Percentiles rank a stretch among this genome's conserved stretches.
Conservation (phyloP, 1,140 invertebrate species). For the Cataglyphis hispanica region DNA sequence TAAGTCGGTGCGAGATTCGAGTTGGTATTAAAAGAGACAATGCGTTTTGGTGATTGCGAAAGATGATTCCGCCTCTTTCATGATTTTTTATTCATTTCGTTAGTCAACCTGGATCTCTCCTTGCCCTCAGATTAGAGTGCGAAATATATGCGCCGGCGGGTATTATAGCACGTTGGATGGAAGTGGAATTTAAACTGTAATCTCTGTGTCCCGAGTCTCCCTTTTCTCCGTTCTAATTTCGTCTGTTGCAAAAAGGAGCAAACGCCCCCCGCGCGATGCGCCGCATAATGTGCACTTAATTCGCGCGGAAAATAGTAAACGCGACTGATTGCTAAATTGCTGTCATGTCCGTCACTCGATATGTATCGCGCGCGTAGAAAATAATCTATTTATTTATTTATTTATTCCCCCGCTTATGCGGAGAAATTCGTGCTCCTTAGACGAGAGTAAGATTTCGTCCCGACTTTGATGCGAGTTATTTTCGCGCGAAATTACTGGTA, state of each 20-base stretch:
- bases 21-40: background rate
- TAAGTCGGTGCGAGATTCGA: background rate
- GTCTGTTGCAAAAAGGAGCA: constrained; percentile 36
- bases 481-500: constrained; percentile 3
- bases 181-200: constrained; percentile 33
- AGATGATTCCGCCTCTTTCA: background rate
- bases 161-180: background rate
- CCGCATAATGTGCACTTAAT: constrained; percentile 19
- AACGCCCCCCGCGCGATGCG: background rate
- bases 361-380: background rate
- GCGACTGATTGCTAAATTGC: constrained; percentile 20
- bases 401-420: background rate
- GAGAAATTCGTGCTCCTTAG: background rate
- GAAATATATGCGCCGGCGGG: background rate
- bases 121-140: background rate
- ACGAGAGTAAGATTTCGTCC: no score
- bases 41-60: background rate
- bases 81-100: background rate
- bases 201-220: constrained; percentile 3
- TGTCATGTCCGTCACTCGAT: background rate
- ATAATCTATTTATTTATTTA: constrained; percentile 16
- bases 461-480: constrained; percentile 1
- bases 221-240: constrained; percentile 45
- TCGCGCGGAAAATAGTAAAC: background rate
- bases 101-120: background rate